Base-by-base conservation (phyloP, 1,140 invertebrate genomes). In the Drosophila subpulchrella region DNA sequence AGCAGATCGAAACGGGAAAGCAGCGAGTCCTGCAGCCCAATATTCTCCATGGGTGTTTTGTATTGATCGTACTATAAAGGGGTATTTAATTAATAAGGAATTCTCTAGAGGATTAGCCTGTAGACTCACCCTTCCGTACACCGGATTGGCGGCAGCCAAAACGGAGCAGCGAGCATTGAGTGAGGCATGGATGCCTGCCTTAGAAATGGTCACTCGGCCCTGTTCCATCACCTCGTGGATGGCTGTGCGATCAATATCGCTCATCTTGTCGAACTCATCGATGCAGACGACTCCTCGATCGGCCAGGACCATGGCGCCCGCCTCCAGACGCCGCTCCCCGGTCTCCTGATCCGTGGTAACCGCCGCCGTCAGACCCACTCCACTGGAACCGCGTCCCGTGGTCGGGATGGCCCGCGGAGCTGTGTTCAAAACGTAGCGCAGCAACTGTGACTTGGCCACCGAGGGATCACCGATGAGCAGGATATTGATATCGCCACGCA, bases 261-360 rank as follows among this genome's bases (percentile, higher is more conserved):
- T 98, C 99, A 99, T 99, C 94, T 99, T 99, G 93, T 99, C 99
- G 93, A 99, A 99, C 94, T 99, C 99, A 93, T 99, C 99, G 92
- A 99, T 99, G 91, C 99, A 99, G 53, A 99, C 98, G 48, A 99
- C 97, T 24, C 99, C 99, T 56, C 98, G 94, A 93, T 99, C 99
- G 0, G 98, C 99, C 30, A 99, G 92, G n/a, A 99, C 99, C 99
- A 99, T 99, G 70, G 99, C 99, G 88, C 99, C 99, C 6, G 98
- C 99, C 94, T 99, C 99, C 20, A 99, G 92, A 60, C 98, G 94
- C 68, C 96, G 93, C 81, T 97, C 96, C 13, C 98, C 98, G 53
- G 97, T 98, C 92, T 99, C 99, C 57, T 96, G 95, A 93, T 99
- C 99, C 2, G 96, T 96, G 10, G 98, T 99, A 3, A 99, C 98